Conservation (phyloP, 2,888 invertebrate genomes). For the Stictocephala bisonia region DNA sequence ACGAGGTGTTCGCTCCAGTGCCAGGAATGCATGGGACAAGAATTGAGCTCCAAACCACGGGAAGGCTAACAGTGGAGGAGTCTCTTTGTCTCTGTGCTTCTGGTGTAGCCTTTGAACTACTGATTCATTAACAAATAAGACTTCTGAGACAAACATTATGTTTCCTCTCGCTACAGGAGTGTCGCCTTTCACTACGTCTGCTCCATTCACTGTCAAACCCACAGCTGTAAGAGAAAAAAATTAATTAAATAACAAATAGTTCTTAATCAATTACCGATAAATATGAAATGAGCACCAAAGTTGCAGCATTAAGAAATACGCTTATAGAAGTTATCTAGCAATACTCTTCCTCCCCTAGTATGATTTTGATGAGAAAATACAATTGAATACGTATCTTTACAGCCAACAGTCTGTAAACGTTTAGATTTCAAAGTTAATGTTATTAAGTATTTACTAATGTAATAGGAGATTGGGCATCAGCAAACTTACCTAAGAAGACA, state of each 20-base stretch:
- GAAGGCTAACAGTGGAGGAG: constrained; percentile 72
- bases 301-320: too few species aligned
- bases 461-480: too few species aligned
- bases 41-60: constrained; percentile 76
- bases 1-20: constrained; percentile 68
- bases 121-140: constrained; percentile 72
- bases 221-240: constrained; percentile 63
- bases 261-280: too few species aligned
- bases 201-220: constrained; percentile 70
- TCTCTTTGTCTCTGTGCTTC: constrained; percentile 74
- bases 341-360: too few species aligned
- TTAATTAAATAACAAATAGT: background rate
- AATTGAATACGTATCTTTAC: too few species aligned
- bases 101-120: constrained; percentile 72
- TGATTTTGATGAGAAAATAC: too few species aligned
- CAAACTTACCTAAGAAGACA: too few species aligned
- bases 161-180: constrained; percentile 72
- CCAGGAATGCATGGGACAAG: constrained; percentile 72
- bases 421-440: too few species aligned
- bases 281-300: too few species aligned
- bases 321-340: too few species aligned
- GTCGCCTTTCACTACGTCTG: constrained; percentile 71
- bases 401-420: too few species aligned
- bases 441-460: too few species aligned
- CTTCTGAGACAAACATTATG: constrained; percentile 73